Evolutionary conservation across 2,797 vertebrate species (phyloP), one percentile per base, ranked within the genome.

Genomic region (Rhincodon typus): DNA sequence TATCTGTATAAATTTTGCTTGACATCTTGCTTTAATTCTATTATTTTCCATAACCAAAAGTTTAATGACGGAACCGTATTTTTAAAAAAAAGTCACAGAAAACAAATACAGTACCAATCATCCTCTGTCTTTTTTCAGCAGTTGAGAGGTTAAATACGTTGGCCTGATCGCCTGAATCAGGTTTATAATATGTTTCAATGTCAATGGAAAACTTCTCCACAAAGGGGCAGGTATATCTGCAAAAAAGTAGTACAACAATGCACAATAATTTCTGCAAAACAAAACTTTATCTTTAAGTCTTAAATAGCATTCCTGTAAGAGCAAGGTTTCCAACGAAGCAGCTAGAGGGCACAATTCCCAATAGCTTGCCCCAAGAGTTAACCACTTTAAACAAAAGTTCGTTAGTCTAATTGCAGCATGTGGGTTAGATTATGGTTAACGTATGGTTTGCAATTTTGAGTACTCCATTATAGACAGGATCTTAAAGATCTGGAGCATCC

Each of bases 141-240:
- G 98, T 97, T 96, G 98, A 98, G 97, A 99, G 97, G 97, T 98
- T 99, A 98, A 99, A 99, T 95, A 99, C 99, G 0, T 99, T 98
- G 96, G 96, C 97, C 50, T 98, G 98, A 96, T 98, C 98, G 96
- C 99, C 99, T 0, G 98, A 97, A 96, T 99, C 99, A 0, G 98
- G 97, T 97, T 98, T 99, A 97, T 99, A 99, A 97, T 98, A 99
- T 0, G 99, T 99, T 97, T 99, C 99, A 21, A 99, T 99, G 97
- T 99, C 99, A 74, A 99, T 99, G 96, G 99, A 99, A 97, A 99
- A 99, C 97, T 99, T 99, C 97, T 99, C 99, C 96, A 99, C 99
- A 96, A 99, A 99, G 87, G 99, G 99, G 96, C 99, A 99, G 0
- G 99, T 99, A 97, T 99, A 99, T 97, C 99, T 99, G 98, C 72